Base-by-base conservation (phyloP, 2,888 invertebrate species). In the Sussaba pulchella region DNA sequence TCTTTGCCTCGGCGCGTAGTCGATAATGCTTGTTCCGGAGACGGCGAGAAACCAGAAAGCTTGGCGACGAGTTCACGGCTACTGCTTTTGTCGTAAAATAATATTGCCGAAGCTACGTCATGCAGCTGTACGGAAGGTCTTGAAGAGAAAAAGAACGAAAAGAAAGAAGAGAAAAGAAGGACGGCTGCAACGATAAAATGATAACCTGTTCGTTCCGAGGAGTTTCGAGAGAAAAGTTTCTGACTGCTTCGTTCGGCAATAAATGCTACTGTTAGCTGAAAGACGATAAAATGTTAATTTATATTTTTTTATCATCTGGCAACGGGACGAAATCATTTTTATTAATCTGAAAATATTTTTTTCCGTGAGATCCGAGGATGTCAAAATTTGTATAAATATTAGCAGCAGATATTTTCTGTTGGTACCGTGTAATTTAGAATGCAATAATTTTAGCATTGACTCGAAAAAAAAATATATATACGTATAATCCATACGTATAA, bases 1-100 rank as follows among this genome's bases (percentile, higher is more conserved):
- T 52, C 39, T 24, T 41, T 8, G 54, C 39, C 14, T 1, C 9
- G 31, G 41, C 26, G 50, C 52, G 39, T 54, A n/a, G 52, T 64
- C 54, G 64, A 64, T 54, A 41, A 73, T 73, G 50, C 39, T 54
- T 64, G 63, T 72, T 72, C 39, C 71, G 39, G 47, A 50, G 36
- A n/a, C 41, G 19, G 17, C 61, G 73, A 63, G 52, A 73, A 73
- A 73, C 73, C 73, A 64, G 73, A 73, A 73, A 73, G 52, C 26
- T 24, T 14, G 21, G 26, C 54, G 41, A 24, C 36, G 45, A 57
- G 43, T 14, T 41, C 26, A 41, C 45, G 10, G 70, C 57, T 59
- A 47, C 26, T 17, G 66, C 73, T 14, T 41, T 39, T 52, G 31
- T 73, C 73, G 64, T 64, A 73, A 73, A 73, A 73, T 73, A 73